Conservation (phyloP, 2,888 invertebrate species). For the Ophion ellenae region DNA sequence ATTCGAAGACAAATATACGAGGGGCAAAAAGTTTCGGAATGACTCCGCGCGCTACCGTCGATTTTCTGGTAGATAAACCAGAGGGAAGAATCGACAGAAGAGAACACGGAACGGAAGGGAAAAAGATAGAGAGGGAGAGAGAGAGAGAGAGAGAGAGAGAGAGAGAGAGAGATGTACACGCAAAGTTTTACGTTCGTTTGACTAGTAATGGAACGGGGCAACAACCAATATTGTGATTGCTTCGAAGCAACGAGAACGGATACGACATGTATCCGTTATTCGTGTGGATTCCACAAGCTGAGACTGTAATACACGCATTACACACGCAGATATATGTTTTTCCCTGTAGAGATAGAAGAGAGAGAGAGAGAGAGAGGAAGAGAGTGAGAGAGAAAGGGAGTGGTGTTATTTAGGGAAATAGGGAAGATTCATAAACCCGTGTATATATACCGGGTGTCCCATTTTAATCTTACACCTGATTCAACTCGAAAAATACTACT, state of each 20-base stretch:
- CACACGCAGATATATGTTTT: slow-evolving; percentile 17
- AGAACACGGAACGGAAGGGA: background rate
- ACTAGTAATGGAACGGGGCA: slow-evolving; percentile 61
- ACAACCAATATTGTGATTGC: slow-evolving; percentile 68
- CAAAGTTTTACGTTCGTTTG: slow-evolving; percentile 53
- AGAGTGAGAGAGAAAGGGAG: background rate
- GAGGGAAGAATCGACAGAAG: slow-evolving; percentile 15
- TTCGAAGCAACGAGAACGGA: slow-evolving; percentile 49
- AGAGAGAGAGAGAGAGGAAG: background rate
- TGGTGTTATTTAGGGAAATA: no score
- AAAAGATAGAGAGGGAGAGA: slow-evolving; percentile 12
- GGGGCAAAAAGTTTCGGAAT: slow-evolving; percentile 33
- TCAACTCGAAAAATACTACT: no score
- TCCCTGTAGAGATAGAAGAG: slow-evolving; percentile 10
- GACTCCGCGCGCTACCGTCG: slow-evolving; percentile 10
- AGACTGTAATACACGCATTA: slow-evolving; percentile 55
- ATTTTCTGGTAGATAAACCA: slow-evolving; percentile 43
- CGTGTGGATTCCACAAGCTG: slow-evolving; percentile 47
- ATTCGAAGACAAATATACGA: slow-evolving; percentile 1
- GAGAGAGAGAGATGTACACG: slow-evolving; percentile 3
- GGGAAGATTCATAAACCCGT: no score
- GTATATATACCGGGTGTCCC: no score
- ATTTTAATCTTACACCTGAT: no score
- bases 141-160: slow-evolving; percentile 19
- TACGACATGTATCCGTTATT: slow-evolving; percentile 47